phyloP scores from a whole-genome alignment of 2,113 vertebrate genomes.

The Xiphophorus hellerii region DNA sequence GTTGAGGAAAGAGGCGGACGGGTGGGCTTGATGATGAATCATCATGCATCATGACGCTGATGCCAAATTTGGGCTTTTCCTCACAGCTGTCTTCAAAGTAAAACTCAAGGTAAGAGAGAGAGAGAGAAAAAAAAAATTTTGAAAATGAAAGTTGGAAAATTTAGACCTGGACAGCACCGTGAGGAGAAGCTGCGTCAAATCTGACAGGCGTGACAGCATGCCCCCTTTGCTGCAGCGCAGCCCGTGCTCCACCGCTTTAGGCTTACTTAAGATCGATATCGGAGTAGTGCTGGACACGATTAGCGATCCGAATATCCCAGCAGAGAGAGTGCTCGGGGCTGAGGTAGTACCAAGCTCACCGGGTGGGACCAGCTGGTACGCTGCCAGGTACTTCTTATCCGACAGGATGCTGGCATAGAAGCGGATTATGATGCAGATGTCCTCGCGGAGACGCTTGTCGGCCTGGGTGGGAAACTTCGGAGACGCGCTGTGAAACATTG shows the following conservation, averaged over 20 bases:
- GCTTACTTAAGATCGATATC: slow-evolving; percentile 84
- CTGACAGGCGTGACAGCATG: slow-evolving; percentile 71
- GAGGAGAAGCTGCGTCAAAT: slow-evolving; percentile 67
- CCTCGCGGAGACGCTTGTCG: slow-evolving; percentile 92
- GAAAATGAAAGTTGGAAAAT: not conserved
- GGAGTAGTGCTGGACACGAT: slow-evolving; percentile 86
- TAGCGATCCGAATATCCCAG: slow-evolving; percentile 84
- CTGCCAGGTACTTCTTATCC: slow-evolving; percentile 97
- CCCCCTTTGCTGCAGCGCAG: slow-evolving; percentile 62
- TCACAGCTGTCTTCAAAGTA: slow-evolving; percentile 46
- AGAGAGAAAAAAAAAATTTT: not conserved
- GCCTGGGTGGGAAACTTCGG: slow-evolving; percentile 95
- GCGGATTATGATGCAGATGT: slow-evolving; percentile 94
- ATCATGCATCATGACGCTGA: slow-evolving; percentile 65
- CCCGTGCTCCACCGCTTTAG: slow-evolving; percentile 64
- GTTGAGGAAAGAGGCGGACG: slow-evolving; percentile 21
- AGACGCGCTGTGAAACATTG: slow-evolving; percentile 76
- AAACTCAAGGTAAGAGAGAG: not conserved
- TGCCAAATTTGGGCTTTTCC: slow-evolving; percentile 75
- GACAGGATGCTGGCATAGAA: slow-evolving; percentile 98
- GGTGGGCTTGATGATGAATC: slow-evolving; percentile 57
- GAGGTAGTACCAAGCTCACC: slow-evolving; percentile 87
- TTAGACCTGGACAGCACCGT: slow-evolving; percentile 33
- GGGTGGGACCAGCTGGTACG: slow-evolving; percentile 92
- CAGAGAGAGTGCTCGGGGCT: slow-evolving; percentile 80